Evolutionary conservation across 2,797 vertebrate genomes (phyloP), one percentile per base, ranked within the genome.

Genomic region (Labroides dimidiatus): DNA sequence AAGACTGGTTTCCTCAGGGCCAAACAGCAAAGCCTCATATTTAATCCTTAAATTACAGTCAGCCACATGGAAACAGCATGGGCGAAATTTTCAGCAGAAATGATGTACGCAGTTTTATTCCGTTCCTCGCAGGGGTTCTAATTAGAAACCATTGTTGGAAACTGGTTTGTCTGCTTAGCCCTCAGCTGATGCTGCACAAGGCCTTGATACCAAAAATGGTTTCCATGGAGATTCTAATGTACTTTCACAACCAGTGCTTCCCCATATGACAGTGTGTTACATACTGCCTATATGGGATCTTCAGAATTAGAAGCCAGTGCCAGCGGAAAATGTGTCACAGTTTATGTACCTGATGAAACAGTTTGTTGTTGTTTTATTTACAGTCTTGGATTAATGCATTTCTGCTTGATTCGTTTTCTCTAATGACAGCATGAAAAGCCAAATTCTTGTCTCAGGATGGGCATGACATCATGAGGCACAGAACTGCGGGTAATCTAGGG

Each of bases 151-250:
- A 92, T 92, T 93, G 91, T 92, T 91, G 86, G 78, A 90, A 90
- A 90, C 84, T 81, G 79, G 87, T 92, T 91, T 64, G 67, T 87
- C 78, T 86, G 90, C 84, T 85, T 80, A 75, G 78, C 86, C 85
- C 83, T 88, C 78, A 80, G 87, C 78, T 90, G 84, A 93, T 87
- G 88, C 80, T 84, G 85, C 85, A 81, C 87, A 66, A 75, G 70
- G 47, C 85, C 89, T 86, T 88, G 77, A 93, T 92, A 92, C 72
- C 86, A 87, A 91, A 93, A 93, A 77, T 84, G 93, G 95, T 97
- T 96, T 93, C 95, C 94, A 96, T 95, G 95, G 95, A 90, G 93
- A 96, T 92, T 84, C 73, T 92, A 90, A 93, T 91, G 93, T 86
- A 90, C 87, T 87, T 78, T 81, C 85, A 88, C 87, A 93, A 92